Evolutionary conservation across 2,797 vertebrate genomes (phyloP), one percentile per base, ranked within the genome.

Genomic region (Chelidonichthys spinosus): DNA sequence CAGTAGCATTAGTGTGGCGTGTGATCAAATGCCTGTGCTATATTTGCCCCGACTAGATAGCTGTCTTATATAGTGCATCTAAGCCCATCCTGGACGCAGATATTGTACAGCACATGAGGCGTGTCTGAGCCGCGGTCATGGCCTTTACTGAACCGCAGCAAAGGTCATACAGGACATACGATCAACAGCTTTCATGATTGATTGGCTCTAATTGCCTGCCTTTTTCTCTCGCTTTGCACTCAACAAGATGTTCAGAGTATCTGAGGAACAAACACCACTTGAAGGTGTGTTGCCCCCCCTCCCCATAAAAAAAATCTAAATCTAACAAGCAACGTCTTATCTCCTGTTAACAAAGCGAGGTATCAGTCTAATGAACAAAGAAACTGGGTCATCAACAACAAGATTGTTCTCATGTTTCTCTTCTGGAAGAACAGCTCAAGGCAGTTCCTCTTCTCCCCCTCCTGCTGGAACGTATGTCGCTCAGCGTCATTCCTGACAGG

Each of bases 21-120:
- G 69, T 50, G 37, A 78, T 87, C 76, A 80, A 72, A 78, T 85
- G 74, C 62, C 72, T 5, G 42, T 59, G 66, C 84, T 89, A 87
- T 81, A 86, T 87, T 76, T 90, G 72, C 47, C 39, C 69, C 11
- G 54, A 73, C 72, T 66, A 66, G 56, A 73, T 17, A 56, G 42
- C 40, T 52, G 68, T 72, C 63, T 71, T 73, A 70, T 72, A 55
- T 4, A 59, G 35, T 56, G 52, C 6, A 76, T 72, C 59, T 52
- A 40, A 79, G 39, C 59, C 3, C 46, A 76, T 64, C 63, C 56
- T 35, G 36, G 49, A 47, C 18, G 42, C 46, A 56, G 44, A 39
- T n/a, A 42, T 15, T 47, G 7, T 14, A 25, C 14, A 49, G 43
- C 4, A 37, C 62, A 15, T 7, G 43, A 70, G 25, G 50, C 11